Conservation (phyloP, 30 jellyfish, hydroid and myxozoan genomes). For the Aurelia sp. region DNA sequence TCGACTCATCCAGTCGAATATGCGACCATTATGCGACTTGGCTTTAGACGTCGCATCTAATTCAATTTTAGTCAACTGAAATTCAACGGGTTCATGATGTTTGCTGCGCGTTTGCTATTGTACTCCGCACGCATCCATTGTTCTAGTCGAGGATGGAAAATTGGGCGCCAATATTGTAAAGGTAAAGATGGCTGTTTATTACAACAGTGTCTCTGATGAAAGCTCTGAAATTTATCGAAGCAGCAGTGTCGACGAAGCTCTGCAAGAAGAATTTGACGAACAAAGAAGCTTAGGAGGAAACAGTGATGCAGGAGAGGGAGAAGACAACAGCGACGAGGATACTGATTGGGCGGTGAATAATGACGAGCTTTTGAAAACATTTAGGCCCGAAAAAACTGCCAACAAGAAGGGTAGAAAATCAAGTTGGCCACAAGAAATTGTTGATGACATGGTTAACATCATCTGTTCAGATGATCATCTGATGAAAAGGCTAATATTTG, state of each 20-base stretch:
- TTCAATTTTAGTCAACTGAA: slow-evolving; percentile 41
- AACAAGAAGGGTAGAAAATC: slow-evolving; percentile 29
- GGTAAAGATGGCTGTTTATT: too few relatives aligned
- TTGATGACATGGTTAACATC: slow-evolving; percentile 41
- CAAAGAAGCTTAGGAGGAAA: background rate
- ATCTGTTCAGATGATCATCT: slow-evolving; percentile 32
- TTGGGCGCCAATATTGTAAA: background rate
- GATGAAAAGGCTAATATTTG: slow-evolving; percentile 2
- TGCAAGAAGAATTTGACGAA: too few relatives aligned
- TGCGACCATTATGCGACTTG: too few relatives aligned
- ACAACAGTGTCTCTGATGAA: background rate
- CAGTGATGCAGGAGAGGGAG: background rate
- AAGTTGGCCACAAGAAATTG: slow-evolving; percentile 51
- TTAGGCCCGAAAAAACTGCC: slow-evolving; percentile 27
- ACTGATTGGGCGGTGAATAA: slow-evolving; percentile 21
- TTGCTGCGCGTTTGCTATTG: slow-evolving; percentile 35
- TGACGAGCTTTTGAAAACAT: slow-evolving; percentile 20
- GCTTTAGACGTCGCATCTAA: too few relatives aligned
- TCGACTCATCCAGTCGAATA: background rate
- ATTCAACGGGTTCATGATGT: slow-evolving; percentile 9
- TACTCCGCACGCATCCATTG: background rate
- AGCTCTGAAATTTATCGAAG: slow-evolving; percentile 25
- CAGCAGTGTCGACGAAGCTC: slow-evolving; percentile 2
- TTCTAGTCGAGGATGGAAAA: background rate
- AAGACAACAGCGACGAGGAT: slow-evolving; percentile 28